Evolutionary conservation across 1,140 invertebrate species (phyloP).

Genomic region (Bombus pyrosoma): DNA sequence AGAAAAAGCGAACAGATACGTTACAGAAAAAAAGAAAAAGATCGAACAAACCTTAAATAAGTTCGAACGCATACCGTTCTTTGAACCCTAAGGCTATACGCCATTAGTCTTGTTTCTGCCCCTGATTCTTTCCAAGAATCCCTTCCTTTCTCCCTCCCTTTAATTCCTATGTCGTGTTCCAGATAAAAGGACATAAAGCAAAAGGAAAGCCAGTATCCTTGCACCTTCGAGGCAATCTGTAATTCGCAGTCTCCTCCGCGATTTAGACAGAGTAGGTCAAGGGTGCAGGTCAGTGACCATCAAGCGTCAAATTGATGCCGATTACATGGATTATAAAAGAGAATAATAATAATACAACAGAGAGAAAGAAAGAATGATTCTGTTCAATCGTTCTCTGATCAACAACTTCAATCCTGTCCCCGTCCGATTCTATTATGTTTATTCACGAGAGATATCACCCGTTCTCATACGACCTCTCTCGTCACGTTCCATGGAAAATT

Average conservation of each 20-base stretch:
- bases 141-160: no score
- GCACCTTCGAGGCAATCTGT: not conserved
- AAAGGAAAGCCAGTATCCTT: not conserved
- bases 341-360: not conserved
- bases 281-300: conserved; percentile 27
- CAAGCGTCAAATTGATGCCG: not conserved
- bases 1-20: not conserved
- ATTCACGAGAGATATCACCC: not conserved
- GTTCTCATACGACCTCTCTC: not conserved
- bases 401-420: not conserved
- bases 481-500: not conserved
- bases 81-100: not conserved
- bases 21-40: not conserved
- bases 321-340: conserved; percentile 12
- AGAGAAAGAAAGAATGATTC: conserved; percentile 50
- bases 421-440: not conserved
- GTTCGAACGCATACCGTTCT: not conserved
- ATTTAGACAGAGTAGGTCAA: conserved; percentile 11
- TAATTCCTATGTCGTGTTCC: not conserved
- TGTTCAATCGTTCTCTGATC: conserved; percentile 19
- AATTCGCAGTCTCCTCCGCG: not conserved
- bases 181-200: not conserved
- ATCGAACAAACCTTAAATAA: not conserved
- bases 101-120: not conserved
- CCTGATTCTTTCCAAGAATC: not conserved